These are phyloP conservation scores for Ophiodon elongatus DNA, from an alignment of 2,113 vertebrate species.

Conservation along the genomic window DNA sequence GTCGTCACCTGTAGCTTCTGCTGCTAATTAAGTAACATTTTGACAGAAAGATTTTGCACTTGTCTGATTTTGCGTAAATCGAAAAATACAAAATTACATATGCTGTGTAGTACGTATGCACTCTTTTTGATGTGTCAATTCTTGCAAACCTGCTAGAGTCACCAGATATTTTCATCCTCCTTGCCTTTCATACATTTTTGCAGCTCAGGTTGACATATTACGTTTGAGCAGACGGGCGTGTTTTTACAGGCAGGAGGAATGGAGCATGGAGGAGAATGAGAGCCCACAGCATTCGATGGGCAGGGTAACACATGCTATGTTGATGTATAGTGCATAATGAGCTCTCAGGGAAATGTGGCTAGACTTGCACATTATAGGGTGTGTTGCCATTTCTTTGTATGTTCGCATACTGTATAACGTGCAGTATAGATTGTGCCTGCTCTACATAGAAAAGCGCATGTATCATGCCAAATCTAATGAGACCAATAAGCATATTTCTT, in stretches of 20 bases:
- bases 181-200: conserved; percentile 5
- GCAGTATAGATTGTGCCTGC: neutral
- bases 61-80: neutral
- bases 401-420: neutral
- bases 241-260: conserved; percentile 49
- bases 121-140: neutral
- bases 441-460: neutral
- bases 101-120: neutral
- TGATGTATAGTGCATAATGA: conserved; percentile 44
- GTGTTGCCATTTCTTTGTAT: conserved; percentile 30
- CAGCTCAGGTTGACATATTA: conserved; percentile 6
- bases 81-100: neutral
- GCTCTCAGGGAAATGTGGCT: conserved; percentile 17
- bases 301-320: conserved; percentile 23
- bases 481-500: neutral
- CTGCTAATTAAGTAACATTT: neutral
- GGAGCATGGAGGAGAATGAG: conserved; percentile 18
- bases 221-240: conserved; percentile 31
- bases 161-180: neutral
- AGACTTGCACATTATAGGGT: neutral
- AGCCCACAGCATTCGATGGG: conserved; percentile 15
- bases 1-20: neutral
- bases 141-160: neutral
- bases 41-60: neutral
- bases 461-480: neutral